Conservation (phyloP, 2,888 invertebrate species). For the Leucozona laternaria region DNA sequence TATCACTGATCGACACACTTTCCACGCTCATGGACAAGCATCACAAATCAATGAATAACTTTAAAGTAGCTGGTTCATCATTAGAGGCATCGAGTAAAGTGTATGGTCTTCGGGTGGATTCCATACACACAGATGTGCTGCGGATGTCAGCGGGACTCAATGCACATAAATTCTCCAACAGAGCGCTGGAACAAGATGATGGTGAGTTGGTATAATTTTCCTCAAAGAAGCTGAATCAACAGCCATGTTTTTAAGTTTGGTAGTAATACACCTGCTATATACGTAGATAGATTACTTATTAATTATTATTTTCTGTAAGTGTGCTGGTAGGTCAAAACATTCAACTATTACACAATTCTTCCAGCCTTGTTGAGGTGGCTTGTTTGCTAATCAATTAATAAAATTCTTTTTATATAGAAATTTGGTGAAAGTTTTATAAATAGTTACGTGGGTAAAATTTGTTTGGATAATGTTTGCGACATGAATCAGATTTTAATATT, state of each 20-base stretch:
- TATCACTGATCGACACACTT: slow-evolving; percentile 94
- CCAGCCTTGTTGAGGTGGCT: too few species aligned
- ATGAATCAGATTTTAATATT: too few species aligned
- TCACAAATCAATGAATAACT: slow-evolving; percentile 88
- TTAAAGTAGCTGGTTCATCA: slow-evolving; percentile 93
- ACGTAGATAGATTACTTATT: too few species aligned
- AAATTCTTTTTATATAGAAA: too few species aligned
- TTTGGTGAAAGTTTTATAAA: too few species aligned
- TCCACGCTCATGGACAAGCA: slow-evolving; percentile 89
- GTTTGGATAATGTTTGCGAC: too few species aligned
- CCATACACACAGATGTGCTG: slow-evolving; percentile 91
- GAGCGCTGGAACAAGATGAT: slow-evolving; percentile 71
- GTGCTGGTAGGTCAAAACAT: too few species aligned
- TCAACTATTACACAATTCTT: too few species aligned
- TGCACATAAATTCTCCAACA: slow-evolving; percentile 80
- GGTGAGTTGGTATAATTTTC: slow-evolving; percentile 43
- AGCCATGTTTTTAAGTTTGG: background rate
- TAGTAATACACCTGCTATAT: background rate
- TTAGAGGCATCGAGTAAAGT: slow-evolving; percentile 95
- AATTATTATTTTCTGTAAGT: too few species aligned
- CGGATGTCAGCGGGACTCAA: slow-evolving; percentile 89
- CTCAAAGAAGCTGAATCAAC: background rate
- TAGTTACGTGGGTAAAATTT: too few species aligned
- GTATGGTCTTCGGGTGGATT: slow-evolving; percentile 94
- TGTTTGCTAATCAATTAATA: too few species aligned